Evolutionary conservation across 2,113 vertebrate genomes (phyloP).

Genomic region (Acrocephalus arundinaceus): DNA sequence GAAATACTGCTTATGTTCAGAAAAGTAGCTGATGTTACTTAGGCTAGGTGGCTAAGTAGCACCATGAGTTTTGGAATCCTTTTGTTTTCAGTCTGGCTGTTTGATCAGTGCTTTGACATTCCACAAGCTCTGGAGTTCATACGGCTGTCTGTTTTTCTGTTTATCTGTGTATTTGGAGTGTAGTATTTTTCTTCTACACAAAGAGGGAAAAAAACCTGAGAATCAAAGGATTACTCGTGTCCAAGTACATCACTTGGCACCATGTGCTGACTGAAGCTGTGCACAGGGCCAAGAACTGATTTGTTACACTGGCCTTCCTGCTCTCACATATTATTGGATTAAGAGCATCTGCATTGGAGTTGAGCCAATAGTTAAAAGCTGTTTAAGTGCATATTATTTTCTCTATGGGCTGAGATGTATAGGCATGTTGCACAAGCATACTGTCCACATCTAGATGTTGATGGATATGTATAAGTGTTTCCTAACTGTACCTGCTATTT

Average conservation of each 20-base stretch:
- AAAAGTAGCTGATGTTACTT: neutral
- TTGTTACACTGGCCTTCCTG: constrained; percentile 28
- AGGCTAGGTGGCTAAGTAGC: neutral
- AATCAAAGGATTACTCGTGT: constrained; percentile 52
- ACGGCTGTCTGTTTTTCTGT: constrained; percentile 11
- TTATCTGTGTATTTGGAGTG: constrained; percentile 36
- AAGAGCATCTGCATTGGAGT: constrained; percentile 47
- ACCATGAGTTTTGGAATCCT: neutral
- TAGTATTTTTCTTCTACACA: constrained; percentile 23
- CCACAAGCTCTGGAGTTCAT: neutral
- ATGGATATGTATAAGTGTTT: neutral
- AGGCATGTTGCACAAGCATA: neutral
- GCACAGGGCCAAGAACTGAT: constrained; percentile 20
- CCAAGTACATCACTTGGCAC: constrained; percentile 35
- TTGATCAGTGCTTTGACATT: constrained; percentile 43
- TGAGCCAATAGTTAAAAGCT: constrained; percentile 14
- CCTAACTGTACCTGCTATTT: neutral
- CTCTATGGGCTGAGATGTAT: neutral
- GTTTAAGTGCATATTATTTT: constrained; percentile 26
- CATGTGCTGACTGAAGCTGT: constrained; percentile 16
- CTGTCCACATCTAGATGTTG: neutral
- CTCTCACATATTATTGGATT: constrained; percentile 44
- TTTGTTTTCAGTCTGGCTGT: constrained; percentile 8
- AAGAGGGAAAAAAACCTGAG: neutral
- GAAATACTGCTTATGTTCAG: neutral